Conservation (phyloP, 2,113 vertebrate species). For the Nesospiza acunhae region DNA sequence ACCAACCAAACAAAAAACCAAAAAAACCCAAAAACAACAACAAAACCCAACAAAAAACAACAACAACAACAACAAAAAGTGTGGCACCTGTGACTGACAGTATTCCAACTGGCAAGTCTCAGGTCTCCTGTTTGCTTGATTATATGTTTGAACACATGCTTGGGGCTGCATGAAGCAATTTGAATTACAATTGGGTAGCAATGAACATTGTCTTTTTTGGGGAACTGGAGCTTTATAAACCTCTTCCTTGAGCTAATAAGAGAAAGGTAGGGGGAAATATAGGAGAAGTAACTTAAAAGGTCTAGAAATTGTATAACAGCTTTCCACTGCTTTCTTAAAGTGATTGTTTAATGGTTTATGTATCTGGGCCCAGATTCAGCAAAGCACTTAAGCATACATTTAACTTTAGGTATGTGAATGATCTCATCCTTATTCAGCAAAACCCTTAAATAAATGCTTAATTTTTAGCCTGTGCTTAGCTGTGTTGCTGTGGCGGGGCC, state of each 20-base stretch:
- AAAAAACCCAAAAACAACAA: not conserved
- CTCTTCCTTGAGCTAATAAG: constrained; percentile 33
- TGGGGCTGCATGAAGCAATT: constrained; percentile 38
- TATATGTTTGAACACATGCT: constrained; percentile 59
- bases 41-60: not conserved
- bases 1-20: too few species aligned
- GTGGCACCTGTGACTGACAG: constrained; percentile 27
- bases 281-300: constrained; percentile 39
- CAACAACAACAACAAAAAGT: not conserved
- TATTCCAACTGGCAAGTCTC: constrained; percentile 42
- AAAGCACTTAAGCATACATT: constrained; percentile 64
- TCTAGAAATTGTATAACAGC: constrained; percentile 42
- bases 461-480: constrained; percentile 44
- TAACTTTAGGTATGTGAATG: constrained; percentile 51
- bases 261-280: constrained; percentile 12
- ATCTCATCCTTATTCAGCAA: constrained; percentile 66
- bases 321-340: constrained; percentile 41
- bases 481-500: not conserved
- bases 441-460: constrained; percentile 34
- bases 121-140: constrained; percentile 35
- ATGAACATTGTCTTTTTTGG: constrained; percentile 2
- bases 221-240: constrained; percentile 52
- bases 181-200: constrained; percentile 47
- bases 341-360: constrained; percentile 67
- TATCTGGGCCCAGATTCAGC: constrained; percentile 62